phyloP scores from a whole-genome alignment of 2,113 vertebrate genomes.

The Sitta europaea region DNA sequence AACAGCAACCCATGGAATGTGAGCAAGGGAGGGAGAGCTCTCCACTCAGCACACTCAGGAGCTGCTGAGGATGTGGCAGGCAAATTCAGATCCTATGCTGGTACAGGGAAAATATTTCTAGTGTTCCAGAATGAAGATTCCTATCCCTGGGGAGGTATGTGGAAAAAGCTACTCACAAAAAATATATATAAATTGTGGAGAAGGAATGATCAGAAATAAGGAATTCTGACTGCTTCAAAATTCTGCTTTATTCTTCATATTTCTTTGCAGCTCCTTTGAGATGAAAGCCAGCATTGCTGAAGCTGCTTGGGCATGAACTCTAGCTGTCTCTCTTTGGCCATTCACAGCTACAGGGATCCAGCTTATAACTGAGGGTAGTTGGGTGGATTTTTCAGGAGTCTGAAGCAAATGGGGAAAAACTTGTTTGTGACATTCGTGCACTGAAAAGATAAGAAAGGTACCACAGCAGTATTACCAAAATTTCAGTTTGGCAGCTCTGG shows the following conservation, averaged over 20 bases:
- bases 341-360: background rate
- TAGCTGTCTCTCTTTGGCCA: background rate
- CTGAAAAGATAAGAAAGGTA: background rate
- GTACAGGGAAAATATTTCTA: background rate
- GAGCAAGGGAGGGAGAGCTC: background rate
- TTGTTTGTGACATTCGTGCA: background rate
- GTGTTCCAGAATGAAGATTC: background rate
- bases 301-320: background rate
- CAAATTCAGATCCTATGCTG: background rate
- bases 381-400: background rate
- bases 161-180: background rate
- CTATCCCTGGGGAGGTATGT: background rate
- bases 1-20: rapidly evolving
- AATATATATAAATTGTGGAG: background rate
- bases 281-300: background rate
- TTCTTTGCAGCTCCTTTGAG: background rate
- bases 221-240: background rate
- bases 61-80: background rate
- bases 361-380: background rate
- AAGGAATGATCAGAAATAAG: background rate
- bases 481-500: background rate
- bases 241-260: background rate
- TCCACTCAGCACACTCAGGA: background rate
- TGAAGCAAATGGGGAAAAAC: background rate
- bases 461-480: background rate